Percentiles rank a stretch among this genome's conserved stretches.
These are phyloP conservation scores for Paralichthys olivaceus DNA, from an alignment of 2,113 vertebrate genomes.

Conservation along the genomic window DNA sequence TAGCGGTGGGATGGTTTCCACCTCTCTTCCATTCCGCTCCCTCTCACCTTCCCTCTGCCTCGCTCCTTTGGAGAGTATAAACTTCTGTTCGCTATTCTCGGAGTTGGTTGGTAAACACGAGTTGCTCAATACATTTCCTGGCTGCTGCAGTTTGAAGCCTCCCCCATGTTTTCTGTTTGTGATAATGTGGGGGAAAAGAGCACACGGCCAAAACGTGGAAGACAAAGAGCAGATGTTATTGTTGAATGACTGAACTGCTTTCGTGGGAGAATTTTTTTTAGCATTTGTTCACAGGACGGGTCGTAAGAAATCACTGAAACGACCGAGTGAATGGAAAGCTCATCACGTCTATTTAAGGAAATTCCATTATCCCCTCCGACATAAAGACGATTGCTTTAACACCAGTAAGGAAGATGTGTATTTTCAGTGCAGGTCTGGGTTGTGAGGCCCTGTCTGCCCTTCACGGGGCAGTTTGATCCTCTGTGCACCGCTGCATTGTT, in stretches of 20 bases:
- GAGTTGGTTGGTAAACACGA: slow-evolving; percentile 59
- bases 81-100: slow-evolving; percentile 63
- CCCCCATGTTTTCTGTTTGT: not conserved
- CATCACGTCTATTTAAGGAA: slow-evolving; percentile 29
- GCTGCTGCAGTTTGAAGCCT: not conserved
- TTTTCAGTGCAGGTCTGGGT: slow-evolving; percentile 13
- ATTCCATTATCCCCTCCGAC: slow-evolving; percentile 15
- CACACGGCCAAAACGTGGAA: not conserved
- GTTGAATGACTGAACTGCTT: not conserved
- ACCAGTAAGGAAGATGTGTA: slow-evolving; percentile 2
- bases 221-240: not conserved
- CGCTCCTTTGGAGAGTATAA: slow-evolving; percentile 9
- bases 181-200: not conserved
- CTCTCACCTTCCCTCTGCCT: slow-evolving; percentile 5
- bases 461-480: slow-evolving; percentile 45
- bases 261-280: not conserved
- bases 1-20: slow-evolving; percentile 34
- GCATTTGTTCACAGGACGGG: not conserved
- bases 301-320: not conserved
- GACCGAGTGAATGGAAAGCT: not conserved
- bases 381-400: slow-evolving; percentile 10
- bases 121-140: slow-evolving; percentile 38
- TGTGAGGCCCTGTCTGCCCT: slow-evolving; percentile 22
- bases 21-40: not conserved
- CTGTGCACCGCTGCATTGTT: slow-evolving; percentile 61